Conservation (phyloP, 2,797 vertebrate genomes). For the Zalophus californianus region DNA sequence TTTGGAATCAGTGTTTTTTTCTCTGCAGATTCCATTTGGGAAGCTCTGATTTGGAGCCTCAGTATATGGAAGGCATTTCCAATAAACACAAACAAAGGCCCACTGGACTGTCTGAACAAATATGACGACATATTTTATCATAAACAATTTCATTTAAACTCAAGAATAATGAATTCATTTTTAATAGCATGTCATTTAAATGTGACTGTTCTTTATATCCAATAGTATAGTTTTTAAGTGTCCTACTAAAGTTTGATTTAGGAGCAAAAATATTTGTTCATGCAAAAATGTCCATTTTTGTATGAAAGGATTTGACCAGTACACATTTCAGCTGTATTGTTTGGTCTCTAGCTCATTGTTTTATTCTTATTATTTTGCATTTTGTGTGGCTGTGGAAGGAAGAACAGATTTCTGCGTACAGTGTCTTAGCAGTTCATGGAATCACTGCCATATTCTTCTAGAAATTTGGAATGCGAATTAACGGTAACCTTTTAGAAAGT, state of each 20-base stretch:
- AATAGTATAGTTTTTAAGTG: conserved; percentile 5
- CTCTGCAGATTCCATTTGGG: conserved; percentile 53
- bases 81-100: conserved; percentile 49
- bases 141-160: neutral
- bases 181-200: conserved; percentile 37
- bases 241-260: conserved; percentile 23
- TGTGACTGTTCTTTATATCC: conserved; percentile 4
- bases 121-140: neutral
- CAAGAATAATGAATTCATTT: conserved; percentile 42
- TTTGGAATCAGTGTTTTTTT: conserved; percentile 46
- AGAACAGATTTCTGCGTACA: conserved; percentile 1
- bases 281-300: conserved; percentile 14
- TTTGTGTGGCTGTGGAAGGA: neutral
- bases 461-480: conserved; percentile 53
- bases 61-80: conserved; percentile 63
- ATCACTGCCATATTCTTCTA: neutral
- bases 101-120: conserved; percentile 10
- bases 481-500: conserved; percentile 30
- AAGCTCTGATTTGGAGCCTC: conserved; percentile 56
- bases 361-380: neutral
- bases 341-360: neutral
- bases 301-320: neutral
- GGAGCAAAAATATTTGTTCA: conserved; percentile 15
- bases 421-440: conserved; percentile 30
- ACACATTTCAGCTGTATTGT: neutral